Evolutionary conservation across 37 sponge, comb jelly and placozoan genomes (phyloP).

Genomic region (Dysidea cf. avara): DNA sequence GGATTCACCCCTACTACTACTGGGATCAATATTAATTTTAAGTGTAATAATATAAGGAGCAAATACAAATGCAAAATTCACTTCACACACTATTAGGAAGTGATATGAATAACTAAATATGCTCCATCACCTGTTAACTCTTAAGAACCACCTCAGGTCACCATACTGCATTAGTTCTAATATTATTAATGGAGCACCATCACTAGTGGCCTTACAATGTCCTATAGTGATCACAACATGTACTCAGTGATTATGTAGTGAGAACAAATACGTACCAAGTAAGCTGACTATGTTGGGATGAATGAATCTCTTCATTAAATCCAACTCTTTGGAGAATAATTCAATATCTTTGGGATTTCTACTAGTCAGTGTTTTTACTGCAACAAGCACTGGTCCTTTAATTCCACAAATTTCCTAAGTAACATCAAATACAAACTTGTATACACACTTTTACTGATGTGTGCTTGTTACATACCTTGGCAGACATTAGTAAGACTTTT

Average conservation of each 20-base stretch:
- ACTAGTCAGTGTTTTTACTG: conserved; percentile 62
- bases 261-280: conserved; percentile 56
- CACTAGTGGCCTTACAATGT: no score
- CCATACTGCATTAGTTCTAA: conserved; percentile 72
- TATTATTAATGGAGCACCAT: conserved; percentile 80
- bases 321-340: conserved; percentile 59
- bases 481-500: conserved; percentile 74
- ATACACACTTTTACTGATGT: no score
- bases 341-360: conserved; percentile 22
- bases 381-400: conserved; percentile 44
- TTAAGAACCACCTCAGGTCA: conserved; percentile 50
- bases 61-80: no score
- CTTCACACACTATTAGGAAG: no score
- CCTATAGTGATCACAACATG: no score
- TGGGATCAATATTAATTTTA: no score
- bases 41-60: no score
- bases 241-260: conserved; percentile 37
- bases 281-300: no score
- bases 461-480: conserved; percentile 51
- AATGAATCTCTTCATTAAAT: no score
- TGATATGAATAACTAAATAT: neutral
- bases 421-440: no score
- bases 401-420: conserved; percentile 55
- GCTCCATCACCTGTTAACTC: conserved; percentile 30
- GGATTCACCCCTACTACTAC: no score